Evolutionary conservation across 2,113 vertebrate genomes (phyloP).

Genomic region (Cisticola juncidis): DNA sequence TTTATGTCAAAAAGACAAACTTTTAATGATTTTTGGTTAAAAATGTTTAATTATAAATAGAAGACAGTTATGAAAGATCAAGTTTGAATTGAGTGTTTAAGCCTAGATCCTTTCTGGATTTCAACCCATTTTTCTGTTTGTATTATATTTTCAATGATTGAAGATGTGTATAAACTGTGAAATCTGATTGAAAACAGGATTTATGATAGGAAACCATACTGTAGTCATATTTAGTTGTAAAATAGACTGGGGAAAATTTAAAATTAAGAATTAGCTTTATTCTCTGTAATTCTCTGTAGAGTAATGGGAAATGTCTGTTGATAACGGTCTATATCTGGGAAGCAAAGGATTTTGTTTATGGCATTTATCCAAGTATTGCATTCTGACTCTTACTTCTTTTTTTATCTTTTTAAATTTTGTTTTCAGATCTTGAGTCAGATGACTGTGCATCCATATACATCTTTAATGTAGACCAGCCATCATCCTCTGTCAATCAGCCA

Average conservation of each 20-base stretch:
- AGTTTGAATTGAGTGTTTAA: not conserved
- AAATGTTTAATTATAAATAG: not conserved
- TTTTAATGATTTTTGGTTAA: not conserved
- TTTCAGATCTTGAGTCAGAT: slow-evolving; percentile 91
- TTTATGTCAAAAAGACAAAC: not conserved
- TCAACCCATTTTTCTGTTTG: not conserved
- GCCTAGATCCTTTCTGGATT: not conserved
- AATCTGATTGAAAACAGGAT: not conserved
- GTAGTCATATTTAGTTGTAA: not conserved
- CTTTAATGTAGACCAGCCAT: slow-evolving; percentile 90
- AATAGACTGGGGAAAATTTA: not conserved
- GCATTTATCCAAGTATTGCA: not conserved
- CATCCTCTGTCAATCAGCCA: slow-evolving; percentile 86
- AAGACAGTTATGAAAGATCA: not conserved
- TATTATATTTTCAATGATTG: not conserved
- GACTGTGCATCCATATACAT: slow-evolving; percentile 95
- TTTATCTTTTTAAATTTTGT: not conserved
- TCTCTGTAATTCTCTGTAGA: not conserved
- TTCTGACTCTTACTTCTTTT: not conserved
- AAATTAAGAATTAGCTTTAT: not conserved
- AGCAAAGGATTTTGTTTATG: not conserved
- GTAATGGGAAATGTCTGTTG: not conserved
- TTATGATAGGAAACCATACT: not conserved
- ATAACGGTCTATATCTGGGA: not conserved
- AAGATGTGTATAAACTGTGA: not conserved